These are phyloP conservation scores for Pseudochirops corinnae DNA, from an alignment of 2,797 vertebrate species.

Conservation along the genomic window DNA sequence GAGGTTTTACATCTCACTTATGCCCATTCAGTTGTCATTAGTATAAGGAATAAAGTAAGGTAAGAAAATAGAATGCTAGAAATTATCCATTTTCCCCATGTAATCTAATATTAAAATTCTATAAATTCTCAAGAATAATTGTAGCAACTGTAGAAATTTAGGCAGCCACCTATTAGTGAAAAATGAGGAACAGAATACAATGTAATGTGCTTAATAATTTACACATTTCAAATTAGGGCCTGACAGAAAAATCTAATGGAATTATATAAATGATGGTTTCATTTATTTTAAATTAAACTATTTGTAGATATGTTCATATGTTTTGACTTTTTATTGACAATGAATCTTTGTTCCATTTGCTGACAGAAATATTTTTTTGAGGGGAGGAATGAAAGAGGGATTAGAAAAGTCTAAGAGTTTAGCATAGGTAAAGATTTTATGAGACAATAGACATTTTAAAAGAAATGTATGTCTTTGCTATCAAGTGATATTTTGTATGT, in stretches of 20 bases:
- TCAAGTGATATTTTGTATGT: neutral
- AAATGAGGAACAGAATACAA: conserved; percentile 80
- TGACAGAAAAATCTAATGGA: conserved; percentile 81
- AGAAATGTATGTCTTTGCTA: neutral
- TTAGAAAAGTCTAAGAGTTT: conserved; percentile 3
- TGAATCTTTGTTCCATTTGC: conserved; percentile 65
- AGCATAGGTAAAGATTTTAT: neutral
- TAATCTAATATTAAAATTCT: conserved; percentile 82
- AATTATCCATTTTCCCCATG: conserved; percentile 69
- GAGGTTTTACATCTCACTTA: conserved; percentile 36
- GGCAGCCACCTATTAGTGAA: conserved; percentile 82
- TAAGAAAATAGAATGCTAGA: conserved; percentile 61
- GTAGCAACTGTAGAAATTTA: conserved; percentile 77
- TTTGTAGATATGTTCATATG: conserved; percentile 77
- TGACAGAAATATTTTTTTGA: conserved; percentile 56
- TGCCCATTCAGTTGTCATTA: conserved; percentile 53
- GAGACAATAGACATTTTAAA: conserved; percentile 27
- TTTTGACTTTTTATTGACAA: conserved; percentile 81
- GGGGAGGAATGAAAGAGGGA: neutral
- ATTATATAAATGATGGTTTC: conserved; percentile 80
- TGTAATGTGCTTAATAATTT: conserved; percentile 82
- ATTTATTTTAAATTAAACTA: conserved; percentile 81
- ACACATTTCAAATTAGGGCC: conserved; percentile 78
- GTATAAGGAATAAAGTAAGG: conserved; percentile 64
- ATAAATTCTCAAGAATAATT: conserved; percentile 82